Conservation (phyloP, 1,140 invertebrate genomes). For the Diorhabda sublineata region DNA sequence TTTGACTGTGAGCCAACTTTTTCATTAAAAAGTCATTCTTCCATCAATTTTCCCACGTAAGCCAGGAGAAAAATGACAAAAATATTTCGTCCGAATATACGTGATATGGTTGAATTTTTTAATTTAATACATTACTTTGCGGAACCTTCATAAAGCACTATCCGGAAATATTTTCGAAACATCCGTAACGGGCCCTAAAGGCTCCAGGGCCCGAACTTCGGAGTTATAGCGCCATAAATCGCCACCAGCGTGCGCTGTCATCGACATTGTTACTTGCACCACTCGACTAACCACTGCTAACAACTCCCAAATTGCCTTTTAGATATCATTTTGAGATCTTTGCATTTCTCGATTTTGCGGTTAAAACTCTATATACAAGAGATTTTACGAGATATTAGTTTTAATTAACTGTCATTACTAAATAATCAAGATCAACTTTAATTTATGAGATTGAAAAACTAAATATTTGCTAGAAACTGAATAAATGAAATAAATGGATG, state of each 20-base stretch:
- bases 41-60: too few species aligned
- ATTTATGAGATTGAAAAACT: neutral
- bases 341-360: conserved; percentile 12
- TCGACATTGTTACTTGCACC: conserved; percentile 38
- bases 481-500: too few species aligned
- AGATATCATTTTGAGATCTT: conserved; percentile 34
- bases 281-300: conserved; percentile 46
- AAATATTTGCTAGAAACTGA: too few species aligned
- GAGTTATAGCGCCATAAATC: conserved; percentile 39
- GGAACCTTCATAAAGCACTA: too few species aligned
- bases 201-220: conserved; percentile 23
- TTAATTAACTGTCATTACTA: neutral
- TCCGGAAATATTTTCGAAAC: neutral
- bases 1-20: too few species aligned
- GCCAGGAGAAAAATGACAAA: too few species aligned
- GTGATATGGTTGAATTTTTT: too few species aligned
- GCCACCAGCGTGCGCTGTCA: conserved; percentile 36
- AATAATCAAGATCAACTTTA: neutral
- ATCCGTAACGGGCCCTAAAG: conserved; percentile 12
- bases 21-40: too few species aligned
- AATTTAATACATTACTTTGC: too few species aligned
- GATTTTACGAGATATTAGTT: conserved; percentile 3
- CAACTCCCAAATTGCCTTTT: conserved; percentile 46
- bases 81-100: too few species aligned
- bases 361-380: conserved; percentile 2